These are phyloP conservation scores for Acronicta psi DNA, from an alignment of 2,888 invertebrate species.

Conservation along the genomic window DNA sequence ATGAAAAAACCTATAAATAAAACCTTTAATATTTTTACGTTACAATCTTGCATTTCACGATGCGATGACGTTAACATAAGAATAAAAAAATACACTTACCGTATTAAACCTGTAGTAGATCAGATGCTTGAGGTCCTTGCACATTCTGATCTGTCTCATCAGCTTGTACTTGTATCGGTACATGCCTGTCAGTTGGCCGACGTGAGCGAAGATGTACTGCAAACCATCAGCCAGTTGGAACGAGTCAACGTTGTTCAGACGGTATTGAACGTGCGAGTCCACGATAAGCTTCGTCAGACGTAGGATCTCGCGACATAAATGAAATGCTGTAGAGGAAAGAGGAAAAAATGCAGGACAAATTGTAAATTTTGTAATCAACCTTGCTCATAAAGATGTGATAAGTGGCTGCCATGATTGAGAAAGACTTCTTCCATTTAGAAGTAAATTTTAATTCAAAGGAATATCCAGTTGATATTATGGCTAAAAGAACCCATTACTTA, in stretches of 20 bases:
- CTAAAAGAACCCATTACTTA: no score
- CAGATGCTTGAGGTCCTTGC: conserved; percentile 99
- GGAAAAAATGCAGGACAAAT: no score
- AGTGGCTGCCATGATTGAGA: no score
- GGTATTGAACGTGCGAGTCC: conserved; percentile 99
- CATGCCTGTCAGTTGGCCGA: conserved; percentile 99
- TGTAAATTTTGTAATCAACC: no score
- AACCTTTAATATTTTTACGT: no score
- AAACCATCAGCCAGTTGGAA: conserved; percentile 99
- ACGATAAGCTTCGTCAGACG: conserved; percentile 99
- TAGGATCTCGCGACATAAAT: conserved; percentile 99
- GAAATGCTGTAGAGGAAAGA: conserved; percentile 93
- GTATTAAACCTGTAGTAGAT: conserved; percentile 99
- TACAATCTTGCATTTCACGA: no score
- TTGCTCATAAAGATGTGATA: no score
- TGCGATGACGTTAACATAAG: no score
- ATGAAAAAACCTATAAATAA: no score
- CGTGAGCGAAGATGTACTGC: conserved; percentile 99
- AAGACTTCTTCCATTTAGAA: no score
- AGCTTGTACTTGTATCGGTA: conserved; percentile 99
- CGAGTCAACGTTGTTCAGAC: conserved; percentile 99
- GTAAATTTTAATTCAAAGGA: no score
- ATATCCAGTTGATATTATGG: no score
- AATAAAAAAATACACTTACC: conserved; percentile 87
- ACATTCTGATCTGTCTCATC: conserved; percentile 99